phyloP scores from a whole-genome alignment of 1,140 invertebrate species.

The Orussus abietinus region DNA sequence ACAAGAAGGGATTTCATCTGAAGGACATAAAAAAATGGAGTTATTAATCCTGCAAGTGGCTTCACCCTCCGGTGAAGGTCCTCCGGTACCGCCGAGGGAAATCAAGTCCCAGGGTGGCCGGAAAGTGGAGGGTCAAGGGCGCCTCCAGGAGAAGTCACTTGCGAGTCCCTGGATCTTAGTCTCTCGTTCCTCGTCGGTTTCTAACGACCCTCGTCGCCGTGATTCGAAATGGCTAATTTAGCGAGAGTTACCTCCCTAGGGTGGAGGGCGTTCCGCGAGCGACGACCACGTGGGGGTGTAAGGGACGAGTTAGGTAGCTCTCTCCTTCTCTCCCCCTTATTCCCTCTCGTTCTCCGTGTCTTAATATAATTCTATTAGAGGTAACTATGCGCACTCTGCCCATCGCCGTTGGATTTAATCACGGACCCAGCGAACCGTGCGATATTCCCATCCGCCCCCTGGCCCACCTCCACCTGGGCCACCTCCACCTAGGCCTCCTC shows the following conservation, averaged over 20 bases:
- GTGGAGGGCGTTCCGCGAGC: slow-evolving; percentile 20
- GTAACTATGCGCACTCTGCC: slow-evolving; percentile 48
- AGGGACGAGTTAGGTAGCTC: slow-evolving; percentile 26
- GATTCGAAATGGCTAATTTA: slow-evolving; percentile 55
- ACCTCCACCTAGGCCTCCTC: neutral
- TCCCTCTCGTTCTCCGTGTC: slow-evolving; percentile 37
- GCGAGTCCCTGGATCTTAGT: too few species aligned
- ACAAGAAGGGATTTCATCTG: too few species aligned
- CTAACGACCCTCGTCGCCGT: slow-evolving; percentile 38
- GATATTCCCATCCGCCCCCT: slow-evolving; percentile 35
- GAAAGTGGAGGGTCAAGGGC: too few species aligned
- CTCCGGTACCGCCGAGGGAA: too few species aligned
- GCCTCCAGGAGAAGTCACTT: too few species aligned
- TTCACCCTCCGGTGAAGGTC: too few species aligned
- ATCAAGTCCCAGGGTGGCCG: too few species aligned
- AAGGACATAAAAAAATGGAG: too few species aligned
- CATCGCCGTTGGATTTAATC: slow-evolving; percentile 51
- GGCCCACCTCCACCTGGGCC: slow-evolving; percentile 11
- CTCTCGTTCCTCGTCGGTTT: too few species aligned
- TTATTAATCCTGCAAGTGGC: too few species aligned
- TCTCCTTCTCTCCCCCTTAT: too few species aligned
- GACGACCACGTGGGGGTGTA: slow-evolving; percentile 23
- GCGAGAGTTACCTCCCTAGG: slow-evolving; percentile 40
- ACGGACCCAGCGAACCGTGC: slow-evolving; percentile 43
- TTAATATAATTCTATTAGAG: slow-evolving; percentile 54